Evolutionary conservation across 2,888 invertebrate genomes (phyloP).

Genomic region (Dicyrtomina minuta): DNA sequence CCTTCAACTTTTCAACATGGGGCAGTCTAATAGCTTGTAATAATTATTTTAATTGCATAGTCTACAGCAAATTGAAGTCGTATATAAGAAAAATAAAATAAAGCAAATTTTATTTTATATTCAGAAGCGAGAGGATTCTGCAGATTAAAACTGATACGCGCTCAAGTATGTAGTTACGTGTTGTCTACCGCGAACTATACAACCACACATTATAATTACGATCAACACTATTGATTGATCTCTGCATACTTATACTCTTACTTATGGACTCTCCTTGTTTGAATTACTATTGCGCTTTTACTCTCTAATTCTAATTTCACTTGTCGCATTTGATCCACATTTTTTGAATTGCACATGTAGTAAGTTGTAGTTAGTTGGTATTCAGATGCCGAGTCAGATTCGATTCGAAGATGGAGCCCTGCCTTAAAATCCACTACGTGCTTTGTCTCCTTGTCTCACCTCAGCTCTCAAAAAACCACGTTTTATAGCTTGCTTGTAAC

Average conservation of each 20-base stretch:
- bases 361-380: too few relatives aligned
- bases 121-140: too few relatives aligned
- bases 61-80: too few relatives aligned
- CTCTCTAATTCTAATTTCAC: slow-evolving; percentile 20
- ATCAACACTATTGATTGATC: slow-evolving; percentile 17
- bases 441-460: too few relatives aligned
- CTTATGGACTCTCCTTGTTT: slow-evolving; percentile 5
- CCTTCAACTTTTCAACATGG: neutral
- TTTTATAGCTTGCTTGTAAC: too few relatives aligned
- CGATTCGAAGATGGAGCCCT: too few relatives aligned
- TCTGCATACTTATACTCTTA: slow-evolving; percentile 6
- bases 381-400: too few relatives aligned
- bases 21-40: slow-evolving; percentile 1
- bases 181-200: neutral
- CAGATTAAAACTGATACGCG: too few relatives aligned
- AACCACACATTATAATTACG: slow-evolving; percentile 13
- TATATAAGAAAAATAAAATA: too few relatives aligned
- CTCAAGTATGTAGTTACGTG: neutral
- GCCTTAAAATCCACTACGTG: too few relatives aligned
- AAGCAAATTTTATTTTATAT: too few relatives aligned
- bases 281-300: slow-evolving; percentile 1
- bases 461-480: too few relatives aligned
- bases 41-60: slow-evolving; percentile 19
- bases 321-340: slow-evolving; percentile 20
- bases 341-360: slow-evolving; percentile 10